phyloP scores from a whole-genome alignment of 2,888 invertebrate genomes.

The Gryllus longicercus region DNA sequence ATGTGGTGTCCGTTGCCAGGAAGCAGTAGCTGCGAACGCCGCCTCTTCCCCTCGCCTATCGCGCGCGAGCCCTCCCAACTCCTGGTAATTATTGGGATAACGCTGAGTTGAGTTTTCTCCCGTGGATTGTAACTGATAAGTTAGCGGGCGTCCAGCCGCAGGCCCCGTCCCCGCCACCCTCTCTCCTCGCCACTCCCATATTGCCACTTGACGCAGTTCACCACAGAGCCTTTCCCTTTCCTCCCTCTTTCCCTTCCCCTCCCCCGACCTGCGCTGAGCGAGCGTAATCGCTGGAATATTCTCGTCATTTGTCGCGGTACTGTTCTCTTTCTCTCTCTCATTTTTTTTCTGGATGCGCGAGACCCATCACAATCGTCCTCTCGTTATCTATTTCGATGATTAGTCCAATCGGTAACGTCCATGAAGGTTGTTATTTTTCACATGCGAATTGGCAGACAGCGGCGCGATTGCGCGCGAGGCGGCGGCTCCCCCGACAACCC shows the following conservation, averaged over 20 bases:
- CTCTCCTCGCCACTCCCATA: no score
- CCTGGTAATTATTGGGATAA: background rate
- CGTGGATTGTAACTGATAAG: conserved; percentile 8
- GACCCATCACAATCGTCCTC: background rate
- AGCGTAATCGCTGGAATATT: background rate
- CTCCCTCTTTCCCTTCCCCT: background rate
- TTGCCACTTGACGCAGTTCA: no score
- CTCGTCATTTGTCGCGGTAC: background rate
- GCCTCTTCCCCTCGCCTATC: no score
- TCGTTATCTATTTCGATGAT: background rate
- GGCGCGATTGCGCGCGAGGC: background rate
- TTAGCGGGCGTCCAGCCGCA: background rate
- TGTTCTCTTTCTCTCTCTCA: background rate
- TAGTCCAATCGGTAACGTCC: background rate
- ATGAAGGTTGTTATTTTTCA: conserved; percentile 10
- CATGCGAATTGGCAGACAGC: background rate
- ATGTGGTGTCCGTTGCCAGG: no score
- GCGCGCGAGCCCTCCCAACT: no score
- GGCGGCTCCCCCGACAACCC: background rate
- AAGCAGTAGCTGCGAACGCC: no score
- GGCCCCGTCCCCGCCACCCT: no score
- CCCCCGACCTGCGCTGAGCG: background rate
- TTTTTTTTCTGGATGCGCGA: background rate
- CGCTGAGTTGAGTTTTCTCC: conserved; percentile 5
- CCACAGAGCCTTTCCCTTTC: no score